phyloP scores from a whole-genome alignment of 2,888 invertebrate species.

The Nephrotoma guestfalica region DNA sequence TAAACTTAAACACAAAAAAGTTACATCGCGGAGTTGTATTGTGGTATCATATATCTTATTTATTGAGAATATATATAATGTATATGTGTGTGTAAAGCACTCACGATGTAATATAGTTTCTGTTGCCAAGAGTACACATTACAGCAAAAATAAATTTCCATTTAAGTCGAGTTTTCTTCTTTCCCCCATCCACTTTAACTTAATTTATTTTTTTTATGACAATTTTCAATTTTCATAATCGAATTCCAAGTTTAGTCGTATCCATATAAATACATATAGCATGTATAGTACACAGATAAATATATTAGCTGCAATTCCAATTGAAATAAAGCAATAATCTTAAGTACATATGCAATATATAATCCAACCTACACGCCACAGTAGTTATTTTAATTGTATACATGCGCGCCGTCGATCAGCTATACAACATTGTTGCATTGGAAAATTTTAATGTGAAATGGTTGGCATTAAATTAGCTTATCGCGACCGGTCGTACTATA shows the following conservation, averaged over 20 bases:
- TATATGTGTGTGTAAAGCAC: background rate
- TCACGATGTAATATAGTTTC: background rate
- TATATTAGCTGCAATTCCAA: background rate
- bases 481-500: too few relatives aligned
- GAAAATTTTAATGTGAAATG: too few relatives aligned
- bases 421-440: too few relatives aligned
- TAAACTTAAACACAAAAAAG: background rate
- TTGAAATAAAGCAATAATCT: background rate
- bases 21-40: background rate
- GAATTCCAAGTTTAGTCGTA: background rate
- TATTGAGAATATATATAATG: background rate
- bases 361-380: background rate
- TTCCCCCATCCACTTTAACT: background rate
- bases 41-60: background rate
- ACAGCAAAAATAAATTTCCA: background rate
- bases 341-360: background rate
- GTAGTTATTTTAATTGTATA: background rate
- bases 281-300: too few relatives aligned
- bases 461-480: too few relatives aligned
- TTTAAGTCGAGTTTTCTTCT: background rate
- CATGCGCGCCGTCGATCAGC: too few relatives aligned
- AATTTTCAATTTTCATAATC: background rate
- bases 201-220: background rate
- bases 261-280: too few relatives aligned
- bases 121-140: background rate